phyloP scores from a whole-genome alignment of 2,113 vertebrate species.

The Ochotona curzoniae region DNA sequence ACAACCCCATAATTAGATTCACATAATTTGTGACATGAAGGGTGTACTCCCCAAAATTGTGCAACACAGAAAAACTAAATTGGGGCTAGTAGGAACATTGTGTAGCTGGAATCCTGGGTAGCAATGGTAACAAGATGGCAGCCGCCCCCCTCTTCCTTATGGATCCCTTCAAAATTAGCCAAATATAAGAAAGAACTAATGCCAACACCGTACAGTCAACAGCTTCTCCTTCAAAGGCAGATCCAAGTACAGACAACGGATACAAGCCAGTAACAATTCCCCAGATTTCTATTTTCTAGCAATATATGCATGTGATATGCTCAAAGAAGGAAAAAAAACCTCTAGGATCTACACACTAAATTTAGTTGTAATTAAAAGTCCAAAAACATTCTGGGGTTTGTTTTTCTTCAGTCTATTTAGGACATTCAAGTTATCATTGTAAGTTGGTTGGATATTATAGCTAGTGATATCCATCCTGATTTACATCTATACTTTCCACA shows the following conservation, averaged over 20 bases:
- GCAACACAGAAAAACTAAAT: not conserved
- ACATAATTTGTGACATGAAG: not conserved
- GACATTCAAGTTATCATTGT: not conserved
- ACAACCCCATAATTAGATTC: not conserved
- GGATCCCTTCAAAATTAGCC: not conserved
- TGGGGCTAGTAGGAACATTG: not conserved
- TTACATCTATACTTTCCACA: slow-evolving; percentile 52
- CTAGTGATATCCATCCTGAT: not conserved
- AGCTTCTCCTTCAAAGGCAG: not conserved
- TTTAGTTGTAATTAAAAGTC: slow-evolving; percentile 37
- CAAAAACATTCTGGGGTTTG: not conserved
- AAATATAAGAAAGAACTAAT: not conserved
- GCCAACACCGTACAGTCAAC: not conserved
- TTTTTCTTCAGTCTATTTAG: slow-evolving; percentile 44
- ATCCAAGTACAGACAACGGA: not conserved
- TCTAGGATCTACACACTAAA: slow-evolving; percentile 24
- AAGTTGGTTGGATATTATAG: not conserved
- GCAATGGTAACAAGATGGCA: not conserved
- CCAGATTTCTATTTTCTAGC: slow-evolving; percentile 41
- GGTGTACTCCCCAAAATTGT: not conserved
- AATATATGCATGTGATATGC: not conserved
- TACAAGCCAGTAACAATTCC: not conserved
- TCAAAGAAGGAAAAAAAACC: slow-evolving; percentile 4
- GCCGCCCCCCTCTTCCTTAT: not conserved
- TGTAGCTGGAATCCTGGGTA: not conserved